Conservation (phyloP, 2,113 vertebrate species). For the Copsychus sechellarum region DNA sequence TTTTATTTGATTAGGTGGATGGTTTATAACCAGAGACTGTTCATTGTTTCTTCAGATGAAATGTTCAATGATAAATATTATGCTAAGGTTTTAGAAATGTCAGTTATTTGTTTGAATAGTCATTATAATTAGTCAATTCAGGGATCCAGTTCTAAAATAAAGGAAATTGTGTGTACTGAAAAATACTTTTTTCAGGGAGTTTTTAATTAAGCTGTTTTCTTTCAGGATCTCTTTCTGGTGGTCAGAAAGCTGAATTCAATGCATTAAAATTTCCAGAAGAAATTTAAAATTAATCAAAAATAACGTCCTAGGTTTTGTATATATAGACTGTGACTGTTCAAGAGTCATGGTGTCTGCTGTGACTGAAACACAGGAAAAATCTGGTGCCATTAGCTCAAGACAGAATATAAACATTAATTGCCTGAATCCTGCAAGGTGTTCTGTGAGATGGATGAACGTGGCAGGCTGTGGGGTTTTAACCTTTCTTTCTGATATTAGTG, state of each 20-base stretch:
- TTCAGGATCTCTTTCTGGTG: not conserved
- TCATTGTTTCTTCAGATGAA: not conserved
- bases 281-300: not conserved
- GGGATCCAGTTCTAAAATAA: not conserved
- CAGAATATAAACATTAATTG: not conserved
- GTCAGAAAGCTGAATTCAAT: not conserved
- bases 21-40: not conserved
- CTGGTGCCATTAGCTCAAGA: not conserved
- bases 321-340: not conserved
- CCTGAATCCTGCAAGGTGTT: not conserved
- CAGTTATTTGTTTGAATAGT: not conserved
- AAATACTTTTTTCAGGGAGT: not conserved
- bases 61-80: not conserved
- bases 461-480: not conserved
- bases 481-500: not conserved
- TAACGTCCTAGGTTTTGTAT: not conserved
- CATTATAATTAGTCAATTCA: not conserved
- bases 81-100: not conserved
- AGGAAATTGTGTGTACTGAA: not conserved
- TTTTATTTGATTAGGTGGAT: not conserved
- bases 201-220: not conserved
- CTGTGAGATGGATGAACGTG: not conserved
- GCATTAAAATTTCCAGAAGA: not conserved
- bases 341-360: not conserved
- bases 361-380: not conserved